phyloP scores from a whole-genome alignment of 2,888 invertebrate genomes.

The Amblyteles armatorius region DNA sequence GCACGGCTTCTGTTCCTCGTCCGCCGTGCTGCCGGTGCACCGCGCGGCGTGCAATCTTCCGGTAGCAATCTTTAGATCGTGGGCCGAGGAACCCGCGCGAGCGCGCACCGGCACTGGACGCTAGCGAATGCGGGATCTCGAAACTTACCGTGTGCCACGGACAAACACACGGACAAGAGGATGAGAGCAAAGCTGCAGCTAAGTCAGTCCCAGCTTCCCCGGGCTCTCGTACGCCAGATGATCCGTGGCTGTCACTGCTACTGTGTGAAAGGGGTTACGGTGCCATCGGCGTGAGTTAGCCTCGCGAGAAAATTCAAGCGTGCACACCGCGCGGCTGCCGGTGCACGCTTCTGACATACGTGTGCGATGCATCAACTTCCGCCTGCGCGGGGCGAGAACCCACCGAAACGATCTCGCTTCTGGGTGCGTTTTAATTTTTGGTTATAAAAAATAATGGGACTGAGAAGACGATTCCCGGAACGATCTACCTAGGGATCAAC shows the following conservation, averaged over 20 bases:
- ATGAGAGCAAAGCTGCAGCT: constrained; percentile 7
- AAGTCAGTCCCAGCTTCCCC: constrained; percentile 49
- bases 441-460: background rate
- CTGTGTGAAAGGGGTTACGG: constrained; percentile 78
- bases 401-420: constrained; percentile 17
- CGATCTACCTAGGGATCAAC: background rate
- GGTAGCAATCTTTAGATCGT: constrained; percentile 74
- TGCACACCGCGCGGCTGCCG: constrained; percentile 28
- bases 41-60: constrained; percentile 71
- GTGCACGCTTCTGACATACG: constrained; percentile 8
- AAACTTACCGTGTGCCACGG: constrained; percentile 28
- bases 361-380: constrained; percentile 31
- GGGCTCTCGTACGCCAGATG: constrained; percentile 73
- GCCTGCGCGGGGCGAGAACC: constrained; percentile 8
- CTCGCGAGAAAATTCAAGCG: constrained; percentile 49
- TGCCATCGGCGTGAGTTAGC: constrained; percentile 68
- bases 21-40: constrained; percentile 9
- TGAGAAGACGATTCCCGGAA: background rate
- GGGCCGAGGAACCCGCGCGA: constrained; percentile 48
- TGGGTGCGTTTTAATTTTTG: background rate
- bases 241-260: constrained; percentile 76
- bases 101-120: constrained; percentile 21
- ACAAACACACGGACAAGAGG: constrained; percentile 4
- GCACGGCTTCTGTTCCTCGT: constrained; percentile 53
- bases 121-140: constrained; percentile 39